A percentile compares a stretch with the other conserved stretches of the same genome.
phyloP scores from a whole-genome alignment of 2,888 invertebrate genomes.

The Acleris holmiana region DNA sequence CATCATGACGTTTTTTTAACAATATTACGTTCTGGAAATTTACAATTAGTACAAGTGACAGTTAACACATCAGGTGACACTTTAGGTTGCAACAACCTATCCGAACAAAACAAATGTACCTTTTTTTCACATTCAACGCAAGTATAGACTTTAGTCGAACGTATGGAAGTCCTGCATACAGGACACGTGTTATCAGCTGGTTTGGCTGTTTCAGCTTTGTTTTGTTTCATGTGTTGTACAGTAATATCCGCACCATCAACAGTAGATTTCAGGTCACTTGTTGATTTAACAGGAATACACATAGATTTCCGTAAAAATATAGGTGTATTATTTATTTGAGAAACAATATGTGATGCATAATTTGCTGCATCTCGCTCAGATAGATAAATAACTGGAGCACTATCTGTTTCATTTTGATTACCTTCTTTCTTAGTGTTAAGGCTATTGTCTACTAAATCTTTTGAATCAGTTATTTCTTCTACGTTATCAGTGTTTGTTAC shows the following conservation, averaged over 20 bases:
- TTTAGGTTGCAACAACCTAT: slow-evolving; percentile 25
- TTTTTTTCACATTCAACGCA: slow-evolving; percentile 16
- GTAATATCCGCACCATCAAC: background rate
- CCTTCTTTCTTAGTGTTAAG: too few species aligned
- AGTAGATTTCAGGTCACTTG: too few species aligned
- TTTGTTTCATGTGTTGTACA: background rate
- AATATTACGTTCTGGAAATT: background rate
- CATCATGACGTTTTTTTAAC: background rate
- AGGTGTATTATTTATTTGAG: too few species aligned
- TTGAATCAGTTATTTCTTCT: too few species aligned
- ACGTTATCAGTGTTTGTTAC: too few species aligned
- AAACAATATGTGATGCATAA: too few species aligned
- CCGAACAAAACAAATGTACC: slow-evolving; percentile 34
- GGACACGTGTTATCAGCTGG: slow-evolving; percentile 10
- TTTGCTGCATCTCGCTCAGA: too few species aligned
- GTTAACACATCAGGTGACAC: slow-evolving; percentile 15
- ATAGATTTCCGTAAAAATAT: too few species aligned
- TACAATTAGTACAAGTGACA: slow-evolving; percentile 28
- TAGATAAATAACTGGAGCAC: too few species aligned
- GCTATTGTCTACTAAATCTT: too few species aligned
- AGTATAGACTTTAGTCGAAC: slow-evolving; percentile 1
- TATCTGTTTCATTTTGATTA: too few species aligned
- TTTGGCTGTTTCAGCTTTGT: background rate
- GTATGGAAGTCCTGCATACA: slow-evolving; percentile 25
- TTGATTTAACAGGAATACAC: too few species aligned